A percentile compares a stretch with the other conserved stretches of the same genome.
Evolutionary conservation across 2,113 vertebrate genomes (phyloP).

Genomic region (Pteronura brasiliensis): DNA sequence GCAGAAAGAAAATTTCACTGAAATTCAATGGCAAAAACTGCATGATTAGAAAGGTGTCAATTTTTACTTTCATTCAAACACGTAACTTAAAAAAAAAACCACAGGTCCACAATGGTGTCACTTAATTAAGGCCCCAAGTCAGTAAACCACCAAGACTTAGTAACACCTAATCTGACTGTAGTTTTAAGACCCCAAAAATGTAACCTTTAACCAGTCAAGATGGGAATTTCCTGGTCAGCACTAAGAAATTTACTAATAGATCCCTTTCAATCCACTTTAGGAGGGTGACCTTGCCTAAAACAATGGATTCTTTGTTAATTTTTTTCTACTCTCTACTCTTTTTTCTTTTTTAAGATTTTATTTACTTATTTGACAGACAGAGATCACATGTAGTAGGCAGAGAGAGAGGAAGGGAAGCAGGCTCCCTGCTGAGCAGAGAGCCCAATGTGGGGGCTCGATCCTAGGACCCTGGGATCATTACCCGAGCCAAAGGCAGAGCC

Average conservation of each 20-base stretch:
- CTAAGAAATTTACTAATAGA: neutral
- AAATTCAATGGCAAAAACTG: neutral
- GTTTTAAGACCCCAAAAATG: neutral
- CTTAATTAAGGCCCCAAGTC: neutral
- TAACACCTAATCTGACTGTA: neutral
- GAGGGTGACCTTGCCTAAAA: neutral
- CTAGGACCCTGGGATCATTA: too few species aligned
- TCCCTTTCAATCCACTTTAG: neutral
- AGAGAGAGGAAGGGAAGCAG: too few species aligned
- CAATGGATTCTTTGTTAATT: neutral
- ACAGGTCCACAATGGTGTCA: neutral
- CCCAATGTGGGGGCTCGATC: too few species aligned
- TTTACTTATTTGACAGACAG: too few species aligned
- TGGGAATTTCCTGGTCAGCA: neutral
- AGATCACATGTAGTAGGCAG: too few species aligned
- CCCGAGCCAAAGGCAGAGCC: too few species aligned
- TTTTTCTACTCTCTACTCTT: neutral
- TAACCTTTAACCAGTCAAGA: neutral
- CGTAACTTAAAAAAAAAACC: too few species aligned
- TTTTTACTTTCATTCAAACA: neutral
- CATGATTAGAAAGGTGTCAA: neutral
- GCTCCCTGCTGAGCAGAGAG: too few species aligned
- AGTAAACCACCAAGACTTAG: neutral
- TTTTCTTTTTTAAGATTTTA: too few species aligned
- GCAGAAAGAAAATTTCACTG: neutral